Evolutionary conservation across 2,797 vertebrate species (phyloP).

Genomic region (Sebastes miniatus): DNA sequence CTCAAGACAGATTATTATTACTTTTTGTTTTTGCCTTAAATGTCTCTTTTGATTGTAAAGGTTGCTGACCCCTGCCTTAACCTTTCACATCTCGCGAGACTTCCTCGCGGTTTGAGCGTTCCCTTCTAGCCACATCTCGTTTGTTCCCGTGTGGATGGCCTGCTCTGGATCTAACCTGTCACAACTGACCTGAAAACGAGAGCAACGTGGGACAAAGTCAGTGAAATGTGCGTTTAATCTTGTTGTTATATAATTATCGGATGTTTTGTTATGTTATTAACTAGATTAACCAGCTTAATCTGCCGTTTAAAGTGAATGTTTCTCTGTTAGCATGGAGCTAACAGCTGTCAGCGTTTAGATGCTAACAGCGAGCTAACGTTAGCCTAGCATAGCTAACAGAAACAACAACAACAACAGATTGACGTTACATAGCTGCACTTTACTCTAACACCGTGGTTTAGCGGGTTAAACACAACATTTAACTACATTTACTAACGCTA

Average conservation of each 20-base stretch:
- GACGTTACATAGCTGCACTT: background rate
- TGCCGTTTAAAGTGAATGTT: slow-evolving; percentile 16
- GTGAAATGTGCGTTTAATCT: slow-evolving; percentile 40
- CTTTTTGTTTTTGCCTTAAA: too few species aligned
- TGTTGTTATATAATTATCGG: background rate
- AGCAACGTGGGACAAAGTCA: slow-evolving; percentile 59
- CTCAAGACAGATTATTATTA: too few species aligned
- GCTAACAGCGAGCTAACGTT: slow-evolving; percentile 16
- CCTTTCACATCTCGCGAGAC: too few species aligned
- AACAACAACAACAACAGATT: background rate
- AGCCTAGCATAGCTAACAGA: background rate
- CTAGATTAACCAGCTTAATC: background rate
- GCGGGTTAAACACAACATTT: background rate
- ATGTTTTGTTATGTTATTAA: background rate
- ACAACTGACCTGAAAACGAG: slow-evolving; percentile 50
- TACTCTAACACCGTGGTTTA: background rate
- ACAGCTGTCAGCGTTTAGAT: background rate
- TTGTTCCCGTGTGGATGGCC: slow-evolving; percentile 53
- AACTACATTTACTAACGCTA: too few species aligned
- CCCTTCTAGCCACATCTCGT: too few species aligned
- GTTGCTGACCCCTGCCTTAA: too few species aligned
- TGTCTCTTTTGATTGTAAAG: too few species aligned
- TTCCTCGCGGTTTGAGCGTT: too few species aligned
- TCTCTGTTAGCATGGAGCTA: slow-evolving; percentile 24
- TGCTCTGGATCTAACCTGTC: slow-evolving; percentile 63